These are phyloP conservation scores for Pheosia tremula DNA, from an alignment of 2,888 invertebrate species.

Conservation along the genomic window DNA sequence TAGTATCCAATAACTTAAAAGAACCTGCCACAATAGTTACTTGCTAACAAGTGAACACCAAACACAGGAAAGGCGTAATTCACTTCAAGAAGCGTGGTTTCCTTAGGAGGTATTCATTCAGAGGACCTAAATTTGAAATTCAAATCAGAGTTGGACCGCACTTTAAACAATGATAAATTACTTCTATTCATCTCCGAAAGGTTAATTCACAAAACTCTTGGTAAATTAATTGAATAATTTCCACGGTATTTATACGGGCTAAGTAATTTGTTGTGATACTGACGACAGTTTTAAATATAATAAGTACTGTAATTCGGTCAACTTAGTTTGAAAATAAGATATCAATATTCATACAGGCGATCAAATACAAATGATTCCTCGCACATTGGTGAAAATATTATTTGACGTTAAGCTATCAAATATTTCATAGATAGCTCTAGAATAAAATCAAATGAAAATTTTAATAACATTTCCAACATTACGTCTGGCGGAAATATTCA, in stretches of 20 bases:
- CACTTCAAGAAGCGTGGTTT: conserved; percentile 10
- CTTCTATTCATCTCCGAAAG: conserved; percentile 19
- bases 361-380: no score
- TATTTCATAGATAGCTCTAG: background rate
- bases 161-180: conserved; percentile 28
- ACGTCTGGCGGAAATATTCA: conserved; percentile 13
- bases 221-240: conserved; percentile 12
- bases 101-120: conserved; percentile 17
- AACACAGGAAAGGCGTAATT: conserved; percentile 3
- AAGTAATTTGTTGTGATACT: conserved; percentile 6
- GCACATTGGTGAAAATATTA: no score
- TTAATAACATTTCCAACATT: background rate
- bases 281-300: background rate
- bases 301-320: no score
- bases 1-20: background rate
- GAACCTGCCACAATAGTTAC: background rate
- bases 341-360: no score
- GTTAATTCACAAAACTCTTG: conserved; percentile 13
- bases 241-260: conserved; percentile 10
- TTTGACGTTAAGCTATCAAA: no score
- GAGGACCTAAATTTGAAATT: conserved; percentile 30
- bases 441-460: background rate
- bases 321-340: no score
- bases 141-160: conserved; percentile 22
- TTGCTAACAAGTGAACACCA: background rate